Percentiles rank a stretch among this genome's conserved stretches.
Conservation (phyloP, 2,113 vertebrate species). For the human region GRCh38 chr15:70495001-70495500, state of each 20-base stretch:
- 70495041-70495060: slow-evolving; percentile 19
- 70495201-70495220: slow-evolving; percentile 59
- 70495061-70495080: background rate
- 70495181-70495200: background rate
- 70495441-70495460: background rate
- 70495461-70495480: background rate
- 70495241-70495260: slow-evolving; percentile 1
- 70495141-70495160: background rate
- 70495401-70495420: background rate
- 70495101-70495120: background rate
- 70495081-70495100: slow-evolving; percentile 21
- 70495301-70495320: slow-evolving; percentile 52
- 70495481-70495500: accelerated
- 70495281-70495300: slow-evolving; percentile 56
- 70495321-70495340: background rate
- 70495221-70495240: background rate
- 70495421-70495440: background rate
- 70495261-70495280: background rate
- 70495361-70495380: background rate
- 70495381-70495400: background rate
- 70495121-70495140: background rate
- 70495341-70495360: slow-evolving; percentile 35
- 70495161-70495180: background rate
- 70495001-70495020: background rate
- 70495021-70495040: background rate